Conservation (phyloP, 2,113 vertebrate genomes). For the Poeciliopsis retropinna region DNA sequence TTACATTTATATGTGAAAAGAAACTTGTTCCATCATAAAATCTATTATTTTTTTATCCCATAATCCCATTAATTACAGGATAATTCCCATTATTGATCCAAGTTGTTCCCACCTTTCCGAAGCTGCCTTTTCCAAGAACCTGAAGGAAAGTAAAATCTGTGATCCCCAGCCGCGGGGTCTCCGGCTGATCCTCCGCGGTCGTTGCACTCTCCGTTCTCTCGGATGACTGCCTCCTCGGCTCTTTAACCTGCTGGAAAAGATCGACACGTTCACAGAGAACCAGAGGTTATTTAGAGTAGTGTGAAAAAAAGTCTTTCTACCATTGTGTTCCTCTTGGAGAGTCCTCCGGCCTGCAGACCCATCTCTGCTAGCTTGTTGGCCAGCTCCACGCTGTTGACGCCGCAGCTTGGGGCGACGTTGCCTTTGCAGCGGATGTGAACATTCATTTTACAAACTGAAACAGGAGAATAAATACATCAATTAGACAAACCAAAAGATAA, state of each 20-base stretch:
- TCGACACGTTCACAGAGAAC: neutral
- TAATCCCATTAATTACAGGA: neutral
- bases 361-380: slow-evolving; percentile 93
- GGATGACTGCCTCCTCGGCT: slow-evolving; percentile 60
- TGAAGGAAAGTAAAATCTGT: slow-evolving; percentile 91
- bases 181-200: slow-evolving; percentile 8
- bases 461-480: slow-evolving; percentile 25
- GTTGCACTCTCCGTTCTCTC: slow-evolving; percentile 60
- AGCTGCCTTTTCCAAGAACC: slow-evolving; percentile 96
- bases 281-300: neutral
- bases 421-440: slow-evolving; percentile 94
- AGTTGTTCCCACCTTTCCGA: slow-evolving; percentile 89
- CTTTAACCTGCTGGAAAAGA: slow-evolving; percentile 47
- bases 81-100: neutral
- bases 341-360: slow-evolving; percentile 90
- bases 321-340: slow-evolving; percentile 78
- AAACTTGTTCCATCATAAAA: neutral
- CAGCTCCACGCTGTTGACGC: slow-evolving; percentile 92
- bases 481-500: neutral
- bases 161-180: slow-evolving; percentile 78
- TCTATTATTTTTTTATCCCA: neutral
- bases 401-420: slow-evolving; percentile 94
- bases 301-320: slow-evolving; percentile 48
- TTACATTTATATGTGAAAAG: neutral
- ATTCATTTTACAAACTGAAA: slow-evolving; percentile 95